Evolutionary conservation across 2,797 vertebrate species (phyloP).

Genomic region (Eulemur mongoz): DNA sequence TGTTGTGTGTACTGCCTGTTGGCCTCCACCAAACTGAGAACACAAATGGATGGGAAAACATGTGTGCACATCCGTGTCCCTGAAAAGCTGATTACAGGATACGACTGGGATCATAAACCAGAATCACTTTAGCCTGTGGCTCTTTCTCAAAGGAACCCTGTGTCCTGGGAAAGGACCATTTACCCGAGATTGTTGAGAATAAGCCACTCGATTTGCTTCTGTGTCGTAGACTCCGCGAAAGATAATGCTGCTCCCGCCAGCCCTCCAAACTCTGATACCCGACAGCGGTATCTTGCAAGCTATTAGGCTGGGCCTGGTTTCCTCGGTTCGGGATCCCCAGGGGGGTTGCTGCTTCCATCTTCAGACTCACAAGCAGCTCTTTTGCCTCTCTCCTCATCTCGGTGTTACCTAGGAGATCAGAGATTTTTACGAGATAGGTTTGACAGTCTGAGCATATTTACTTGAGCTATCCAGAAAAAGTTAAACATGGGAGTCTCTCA

Average conservation of each 20-base stretch:
- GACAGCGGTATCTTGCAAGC: background rate
- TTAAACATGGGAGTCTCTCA: conserved; percentile 28
- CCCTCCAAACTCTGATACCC: background rate
- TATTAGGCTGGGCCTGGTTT: background rate
- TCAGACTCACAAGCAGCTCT: background rate
- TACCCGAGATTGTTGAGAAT: background rate
- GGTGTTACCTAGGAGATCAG: conserved; percentile 40
- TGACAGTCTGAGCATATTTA: conserved; percentile 37
- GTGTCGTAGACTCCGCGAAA: background rate
- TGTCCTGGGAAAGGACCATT: conserved; percentile 5
- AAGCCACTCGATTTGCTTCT: background rate
- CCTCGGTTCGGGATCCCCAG: background rate
- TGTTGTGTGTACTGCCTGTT: background rate
- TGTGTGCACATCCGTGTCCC: background rate
- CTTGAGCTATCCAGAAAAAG: conserved; percentile 58
- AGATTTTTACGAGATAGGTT: conserved; percentile 24
- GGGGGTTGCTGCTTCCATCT: background rate
- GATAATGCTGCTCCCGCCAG: background rate
- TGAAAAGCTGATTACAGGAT: background rate
- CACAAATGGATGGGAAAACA: background rate
- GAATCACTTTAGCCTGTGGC: conserved; percentile 5
- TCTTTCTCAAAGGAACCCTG: conserved; percentile 43
- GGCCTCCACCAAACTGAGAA: background rate
- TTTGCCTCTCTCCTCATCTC: background rate
- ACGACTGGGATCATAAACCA: background rate